Percentiles rank a stretch among this genome's conserved stretches.
phyloP scores from a whole-genome alignment of 1,140 invertebrate species.

The Drosophila fuyamai region DNA sequence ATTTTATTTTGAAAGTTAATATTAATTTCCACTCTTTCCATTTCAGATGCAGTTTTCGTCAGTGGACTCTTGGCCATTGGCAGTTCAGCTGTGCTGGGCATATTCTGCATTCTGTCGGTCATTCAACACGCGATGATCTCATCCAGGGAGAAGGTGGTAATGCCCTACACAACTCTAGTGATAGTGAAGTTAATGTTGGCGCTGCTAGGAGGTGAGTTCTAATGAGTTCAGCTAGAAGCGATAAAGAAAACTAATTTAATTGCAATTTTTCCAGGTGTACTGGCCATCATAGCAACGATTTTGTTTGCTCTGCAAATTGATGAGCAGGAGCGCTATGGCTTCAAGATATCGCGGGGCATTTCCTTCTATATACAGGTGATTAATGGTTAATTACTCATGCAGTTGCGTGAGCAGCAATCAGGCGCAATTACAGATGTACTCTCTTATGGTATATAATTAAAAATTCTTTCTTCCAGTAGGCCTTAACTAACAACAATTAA shows the following conservation, averaged over 20 bases:
- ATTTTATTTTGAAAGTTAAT: too few relatives aligned
- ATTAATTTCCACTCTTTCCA: not conserved
- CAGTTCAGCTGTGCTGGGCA: constrained; percentile 89
- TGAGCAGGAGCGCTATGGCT: constrained; percentile 89
- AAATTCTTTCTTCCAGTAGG: too few relatives aligned
- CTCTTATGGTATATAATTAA: too few relatives aligned
- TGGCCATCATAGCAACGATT: constrained; percentile 91
- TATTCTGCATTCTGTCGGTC: constrained; percentile 91
- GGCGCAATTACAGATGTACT: not conserved
- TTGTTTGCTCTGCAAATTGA: constrained; percentile 93
- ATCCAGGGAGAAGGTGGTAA: constrained; percentile 91
- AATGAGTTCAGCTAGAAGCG: not conserved
- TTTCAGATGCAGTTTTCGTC: constrained; percentile 90
- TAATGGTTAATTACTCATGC: constrained; percentile 1
- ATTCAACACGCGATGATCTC: constrained; percentile 93
- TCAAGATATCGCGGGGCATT: constrained; percentile 90
- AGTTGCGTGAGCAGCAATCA: not conserved
- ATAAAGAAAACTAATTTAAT: constrained; percentile 26
- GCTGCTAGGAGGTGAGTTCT: constrained; percentile 90
- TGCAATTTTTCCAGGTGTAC: constrained; percentile 86
- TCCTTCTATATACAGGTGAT: constrained; percentile 94
- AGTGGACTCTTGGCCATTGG: constrained; percentile 90
- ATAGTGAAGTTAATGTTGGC: constrained; percentile 91
- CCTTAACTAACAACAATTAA: too few relatives aligned
- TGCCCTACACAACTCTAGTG: constrained; percentile 90